A percentile compares a stretch with the other conserved stretches of the same genome.
phyloP scores from a whole-genome alignment of 2,113 vertebrate genomes.

The Pelusios castaneus region DNA sequence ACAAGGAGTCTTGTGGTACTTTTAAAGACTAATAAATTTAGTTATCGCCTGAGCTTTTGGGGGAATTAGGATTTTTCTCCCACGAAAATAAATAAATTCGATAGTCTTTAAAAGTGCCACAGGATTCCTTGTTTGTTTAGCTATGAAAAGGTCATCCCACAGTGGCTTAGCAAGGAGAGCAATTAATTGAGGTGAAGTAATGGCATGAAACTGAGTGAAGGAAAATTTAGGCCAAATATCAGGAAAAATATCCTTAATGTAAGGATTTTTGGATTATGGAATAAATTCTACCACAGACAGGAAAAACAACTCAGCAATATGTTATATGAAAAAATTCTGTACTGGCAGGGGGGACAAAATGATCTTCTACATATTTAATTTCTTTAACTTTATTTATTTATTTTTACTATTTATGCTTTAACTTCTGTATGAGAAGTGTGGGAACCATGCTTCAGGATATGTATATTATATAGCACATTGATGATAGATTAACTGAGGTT shows the following conservation, averaged over 20 bases:
- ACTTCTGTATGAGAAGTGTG: not conserved
- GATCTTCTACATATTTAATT: no score
- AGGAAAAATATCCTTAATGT: not conserved
- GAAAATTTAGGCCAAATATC: not conserved
- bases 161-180: not conserved
- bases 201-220: not conserved
- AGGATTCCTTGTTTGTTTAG: no score
- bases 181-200: not conserved
- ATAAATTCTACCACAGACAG: not conserved
- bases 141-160: not conserved
- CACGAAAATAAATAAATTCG: no score
- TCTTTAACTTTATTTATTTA: not conserved
- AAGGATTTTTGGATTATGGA: not conserved
- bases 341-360: not conserved
- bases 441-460: not conserved
- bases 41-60: no score
- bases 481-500: not conserved
- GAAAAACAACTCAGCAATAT: not conserved
- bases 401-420: not conserved
- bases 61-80: no score
- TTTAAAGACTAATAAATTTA: no score
- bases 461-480: accelerated
- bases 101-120: no score
- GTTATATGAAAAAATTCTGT: not conserved
- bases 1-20: no score